These are phyloP conservation scores for Enteromius trimaculatus DNA, from an alignment of 2,797 vertebrate species.

Conservation along the genomic window DNA sequence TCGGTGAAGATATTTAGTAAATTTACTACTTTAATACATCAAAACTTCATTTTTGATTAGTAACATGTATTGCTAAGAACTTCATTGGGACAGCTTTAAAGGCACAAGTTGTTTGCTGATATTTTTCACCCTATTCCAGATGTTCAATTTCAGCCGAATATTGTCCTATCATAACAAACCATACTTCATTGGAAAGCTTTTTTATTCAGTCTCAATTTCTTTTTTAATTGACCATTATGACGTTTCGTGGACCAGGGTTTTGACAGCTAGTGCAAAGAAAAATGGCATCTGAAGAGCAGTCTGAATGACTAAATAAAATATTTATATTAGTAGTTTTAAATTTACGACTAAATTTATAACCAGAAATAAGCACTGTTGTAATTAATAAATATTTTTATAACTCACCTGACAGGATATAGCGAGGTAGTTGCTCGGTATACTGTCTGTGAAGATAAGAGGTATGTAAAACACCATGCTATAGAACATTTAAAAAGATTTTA, in stretches of 20 bases:
- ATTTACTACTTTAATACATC: not conserved
- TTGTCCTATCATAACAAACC: not conserved
- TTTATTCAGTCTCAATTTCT: not conserved
- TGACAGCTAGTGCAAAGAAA: not conserved
- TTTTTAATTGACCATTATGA: no score
- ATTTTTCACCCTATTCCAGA: not conserved
- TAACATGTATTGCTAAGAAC: not conserved
- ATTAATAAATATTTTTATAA: not conserved
- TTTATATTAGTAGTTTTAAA: not conserved
- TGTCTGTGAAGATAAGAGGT: not conserved
- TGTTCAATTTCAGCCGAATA: not conserved
- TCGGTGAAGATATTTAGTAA: no score
- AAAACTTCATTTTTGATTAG: not conserved
- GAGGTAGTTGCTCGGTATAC: not conserved
- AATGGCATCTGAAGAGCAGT: not conserved
- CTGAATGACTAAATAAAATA: not conserved
- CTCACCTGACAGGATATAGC: not conserved
- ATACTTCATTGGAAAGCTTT: not conserved
- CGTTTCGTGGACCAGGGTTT: not conserved
- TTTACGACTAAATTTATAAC: not conserved
- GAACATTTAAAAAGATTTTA: not conserved
- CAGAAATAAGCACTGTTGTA: not conserved
- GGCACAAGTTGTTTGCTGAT: no score
- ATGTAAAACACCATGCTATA: not conserved
- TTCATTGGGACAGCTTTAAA: no score